Percentiles rank a stretch among this genome's conserved stretches.
phyloP scores from a whole-genome alignment of 2,888 invertebrate species.

The Ormyrus pomaceus region DNA sequence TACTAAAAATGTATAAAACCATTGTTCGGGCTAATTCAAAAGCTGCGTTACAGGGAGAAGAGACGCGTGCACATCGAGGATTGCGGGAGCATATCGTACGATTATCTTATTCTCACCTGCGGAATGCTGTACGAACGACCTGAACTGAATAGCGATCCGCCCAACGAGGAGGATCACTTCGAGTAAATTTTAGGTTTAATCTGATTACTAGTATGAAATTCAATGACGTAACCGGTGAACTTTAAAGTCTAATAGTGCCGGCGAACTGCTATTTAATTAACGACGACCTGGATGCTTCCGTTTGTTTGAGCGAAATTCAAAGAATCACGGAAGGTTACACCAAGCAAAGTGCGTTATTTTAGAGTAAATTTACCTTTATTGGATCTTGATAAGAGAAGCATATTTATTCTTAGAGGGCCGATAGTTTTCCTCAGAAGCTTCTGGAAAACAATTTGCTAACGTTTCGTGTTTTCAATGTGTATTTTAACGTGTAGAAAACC shows the following conservation, averaged over 20 bases:
- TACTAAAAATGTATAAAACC: background rate
- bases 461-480: too few species aligned
- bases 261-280: slow-evolving; percentile 82
- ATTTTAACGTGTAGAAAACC: too few species aligned
- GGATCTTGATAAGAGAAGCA: too few species aligned
- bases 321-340: slow-evolving; percentile 57
- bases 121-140: slow-evolving; percentile 67
- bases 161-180: background rate
- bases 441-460: too few species aligned
- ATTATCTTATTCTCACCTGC: slow-evolving; percentile 71
- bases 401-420: too few species aligned
- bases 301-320: slow-evolving; percentile 65
- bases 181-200: slow-evolving; percentile 1
- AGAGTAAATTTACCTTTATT: too few species aligned
- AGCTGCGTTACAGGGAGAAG: slow-evolving; percentile 19
- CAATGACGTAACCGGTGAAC: too few species aligned
- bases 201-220: too few species aligned
- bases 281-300: slow-evolving; percentile 77
- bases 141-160: slow-evolving; percentile 54
- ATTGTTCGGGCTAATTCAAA: background rate
- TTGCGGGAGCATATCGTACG: slow-evolving; percentile 68
- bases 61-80: slow-evolving; percentile 66
- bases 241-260: slow-evolving; percentile 68
- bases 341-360: too few species aligned
- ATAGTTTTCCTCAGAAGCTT: too few species aligned